Evolutionary conservation across 1,140 invertebrate species (phyloP).

Genomic region (Batillaria attramentaria): DNA sequence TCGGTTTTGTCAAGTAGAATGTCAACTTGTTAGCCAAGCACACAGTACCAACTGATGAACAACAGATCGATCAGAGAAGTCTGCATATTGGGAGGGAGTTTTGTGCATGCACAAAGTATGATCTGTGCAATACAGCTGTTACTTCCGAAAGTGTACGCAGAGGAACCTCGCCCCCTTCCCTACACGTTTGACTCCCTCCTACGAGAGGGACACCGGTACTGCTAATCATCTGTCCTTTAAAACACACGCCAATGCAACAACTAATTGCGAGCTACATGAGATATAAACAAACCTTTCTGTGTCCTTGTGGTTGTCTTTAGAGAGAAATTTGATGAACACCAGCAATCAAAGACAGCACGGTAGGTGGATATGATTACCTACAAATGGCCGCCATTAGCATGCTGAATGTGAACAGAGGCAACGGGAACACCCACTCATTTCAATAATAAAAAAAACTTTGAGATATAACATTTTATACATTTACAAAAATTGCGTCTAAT

Average conservation of each 20-base stretch:
- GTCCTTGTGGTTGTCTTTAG: background rate
- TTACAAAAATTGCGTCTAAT: too few relatives aligned
- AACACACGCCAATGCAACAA: background rate
- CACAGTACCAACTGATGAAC: too few relatives aligned
- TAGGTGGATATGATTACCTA: constrained; percentile 58
- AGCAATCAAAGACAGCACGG: constrained; percentile 37
- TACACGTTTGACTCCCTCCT: background rate
- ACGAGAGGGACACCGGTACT: background rate
- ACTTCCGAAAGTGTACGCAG: background rate
- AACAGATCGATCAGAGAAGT: too few relatives aligned
- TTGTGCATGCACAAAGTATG: too few relatives aligned
- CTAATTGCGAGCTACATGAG: background rate
- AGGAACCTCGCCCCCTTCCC: background rate
- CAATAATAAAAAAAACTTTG: background rate
- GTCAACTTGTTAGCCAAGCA: too few relatives aligned
- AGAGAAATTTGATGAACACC: background rate
- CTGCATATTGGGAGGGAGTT: too few relatives aligned
- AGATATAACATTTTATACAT: background rate
- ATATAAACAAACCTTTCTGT: background rate
- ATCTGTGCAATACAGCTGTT: background rate
- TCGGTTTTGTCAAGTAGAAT: too few relatives aligned
- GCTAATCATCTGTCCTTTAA: background rate
- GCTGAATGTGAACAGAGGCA: constrained; percentile 39
- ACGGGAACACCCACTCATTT: constrained; percentile 31
- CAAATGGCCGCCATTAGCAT: constrained; percentile 66